Conservation (phyloP, 2,113 vertebrate genomes). For the Pterocles gutturalis region DNA sequence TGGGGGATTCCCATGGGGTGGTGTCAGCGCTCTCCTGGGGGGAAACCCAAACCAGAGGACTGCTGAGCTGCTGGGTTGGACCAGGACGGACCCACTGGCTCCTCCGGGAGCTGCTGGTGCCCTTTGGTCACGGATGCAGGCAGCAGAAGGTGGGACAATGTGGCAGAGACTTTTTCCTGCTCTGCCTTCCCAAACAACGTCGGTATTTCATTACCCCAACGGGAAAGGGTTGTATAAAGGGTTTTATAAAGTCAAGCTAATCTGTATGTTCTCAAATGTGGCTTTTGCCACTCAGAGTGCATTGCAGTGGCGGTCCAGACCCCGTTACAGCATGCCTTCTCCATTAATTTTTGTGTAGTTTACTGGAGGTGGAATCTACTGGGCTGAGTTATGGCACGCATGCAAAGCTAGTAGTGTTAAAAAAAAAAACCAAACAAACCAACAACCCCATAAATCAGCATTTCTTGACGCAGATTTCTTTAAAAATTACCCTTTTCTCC, state of each 20-base stretch:
- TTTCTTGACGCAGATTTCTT: neutral
- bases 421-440: neutral
- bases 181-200: neutral
- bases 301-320: neutral
- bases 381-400: neutral
- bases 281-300: neutral
- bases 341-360: neutral
- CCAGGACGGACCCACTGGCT: rapidly evolving
- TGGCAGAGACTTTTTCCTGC: neutral
- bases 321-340: no score
- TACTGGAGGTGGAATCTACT: neutral
- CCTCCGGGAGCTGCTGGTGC: neutral
- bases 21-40: neutral
- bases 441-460: neutral
- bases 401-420: neutral
- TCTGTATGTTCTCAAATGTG: neutral
- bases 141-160: neutral
- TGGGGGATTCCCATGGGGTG: neutral
- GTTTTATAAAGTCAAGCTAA: neutral
- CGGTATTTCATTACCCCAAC: rapidly evolving
- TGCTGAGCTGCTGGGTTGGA: neutral
- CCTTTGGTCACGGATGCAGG: no score
- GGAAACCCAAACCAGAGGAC: neutral
- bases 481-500: neutral
- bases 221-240: no score